Base-by-base conservation (phyloP, 2,113 vertebrate genomes). In the Cinclus mexicanus region DNA sequence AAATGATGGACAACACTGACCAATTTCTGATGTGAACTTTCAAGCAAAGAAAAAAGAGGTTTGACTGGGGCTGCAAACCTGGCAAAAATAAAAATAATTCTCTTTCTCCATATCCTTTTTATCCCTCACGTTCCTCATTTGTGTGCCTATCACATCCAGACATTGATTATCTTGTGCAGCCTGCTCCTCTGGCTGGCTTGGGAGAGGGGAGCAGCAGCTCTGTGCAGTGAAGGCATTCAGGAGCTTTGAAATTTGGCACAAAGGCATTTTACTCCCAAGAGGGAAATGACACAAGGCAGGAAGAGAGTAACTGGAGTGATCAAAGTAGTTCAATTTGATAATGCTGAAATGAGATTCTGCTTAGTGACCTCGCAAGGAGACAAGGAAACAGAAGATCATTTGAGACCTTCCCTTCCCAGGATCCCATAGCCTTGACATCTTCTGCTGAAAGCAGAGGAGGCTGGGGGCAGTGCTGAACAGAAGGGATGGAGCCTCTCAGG, bases 121-220 rank as follows among this genome's bases (percentile, higher is more conserved):
- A 79, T 46, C 35, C 23, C 70, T 83, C 33, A 46, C 44, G 16
- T 14, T 79, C 63, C 78, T 92, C 75, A 93, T 95, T 90, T 94
- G 88, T 77, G 63, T 94, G 88, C 92, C 76, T n/a, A 59, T 83
- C 95, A 93, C 90, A 96, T 96, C 90, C 70, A 86, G 85, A 20
- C 82, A 96, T 88, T 88, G 94, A 96, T 95, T 93, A 77, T 39
- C 67, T 69, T 39, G 53, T 90, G 92, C 85, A 90, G 90, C 52
- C 85, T 79, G 52, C 31, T 94, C 44, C 65, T 75, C 90, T 91
- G 89, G 20, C 89, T 91, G 96, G 33, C 37, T 56, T 31, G 67
- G 69, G 67, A 88, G 46, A 14, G 42, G 60, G 44, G 42, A 87
- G 65, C n/a, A 80, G 88, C 78, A 94, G 14, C 63, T 72, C 65